Evolutionary conservation across 2,888 invertebrate genomes (phyloP), one percentile per base, ranked within the genome.

Genomic region (Orchestes rusci): DNA sequence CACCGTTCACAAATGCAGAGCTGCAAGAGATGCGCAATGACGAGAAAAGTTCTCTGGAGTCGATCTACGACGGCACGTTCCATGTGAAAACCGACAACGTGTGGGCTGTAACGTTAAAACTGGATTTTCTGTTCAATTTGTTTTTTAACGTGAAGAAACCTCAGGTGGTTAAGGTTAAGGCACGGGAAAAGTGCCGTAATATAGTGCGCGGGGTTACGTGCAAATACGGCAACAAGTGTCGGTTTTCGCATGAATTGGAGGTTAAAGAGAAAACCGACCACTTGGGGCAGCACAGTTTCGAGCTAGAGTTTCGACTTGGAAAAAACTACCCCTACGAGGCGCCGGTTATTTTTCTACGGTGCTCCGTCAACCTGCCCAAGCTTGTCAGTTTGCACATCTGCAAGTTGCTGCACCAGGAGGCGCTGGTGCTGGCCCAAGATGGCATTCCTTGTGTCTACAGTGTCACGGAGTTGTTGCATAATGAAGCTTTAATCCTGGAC

Each of bases 231-330:
- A 71, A 73, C 32, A 83, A 80, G 59, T 89, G 89, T 66, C 76
- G 79, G 58, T 87, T 83, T 70, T 73, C 76, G 16, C 88, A 88
- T 63, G 74, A 79, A 57, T 66, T 70, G 23, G 72, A 75, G 33
- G 64, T 67, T 46, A 56, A 67, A 31, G 62, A 64, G 44, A 62
- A 61, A 27, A 64, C 65, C 32, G 27, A 39, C 15, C 68, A 68
- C 57, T 53, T 70, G 62, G 53, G 67, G 54, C 37, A 74, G 70
- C 63, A 63, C 69, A 46, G 58, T 44, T 75, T 84, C 68, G 73
- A 80, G 60, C 69, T 88, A 56, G 88, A 88, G 72, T 73, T 89
- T 55, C 72, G 86, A 53, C 87, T 88, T 69, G 78, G 82, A 0
- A 72, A 75, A 53, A 73, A 74, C 36, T 89, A 88, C 65, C 88